Evolutionary conservation across 1,140 invertebrate genomes (phyloP), one percentile per base, ranked within the genome.

Genomic region (Anastatus disparis): DNA sequence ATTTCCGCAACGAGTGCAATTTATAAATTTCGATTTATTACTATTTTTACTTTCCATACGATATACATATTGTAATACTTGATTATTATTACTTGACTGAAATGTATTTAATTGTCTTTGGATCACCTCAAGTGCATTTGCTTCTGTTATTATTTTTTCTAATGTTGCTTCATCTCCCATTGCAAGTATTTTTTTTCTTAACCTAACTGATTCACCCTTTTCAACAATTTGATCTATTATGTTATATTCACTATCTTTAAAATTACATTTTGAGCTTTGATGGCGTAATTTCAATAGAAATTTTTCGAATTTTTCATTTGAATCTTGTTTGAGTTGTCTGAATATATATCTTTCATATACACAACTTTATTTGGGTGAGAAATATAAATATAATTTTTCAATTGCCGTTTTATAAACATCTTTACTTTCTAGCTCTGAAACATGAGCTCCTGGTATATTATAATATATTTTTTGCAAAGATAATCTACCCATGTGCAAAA

Each of bases 121-220:
- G 12, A 46, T 62, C 13, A 38, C 31, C 35, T 71, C 69, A 26
- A 42, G 27, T 3, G 53, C 26, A 7, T 56, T 48, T 13, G 38
- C 52, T 10, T 64, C 44, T 27, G 64, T 50, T 26, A 71, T 24
- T 8, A 64, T 52, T 35, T 71, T 35, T n/a, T 64, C n/a, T n/a
- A 64, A 31, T 7, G 61, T 62, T n/a, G n/a, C n/a, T n/a, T n/a
- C n/a, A n/a, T 74, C 71, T 10, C 74, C 75, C 20, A 74, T 67
- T 26, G 70, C 66, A 20, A 77, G 24, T 40, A 73, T 66, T 63
- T 71, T 74, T 22, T 75, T 74, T 52, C 75, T 59, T 10, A 78
- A 50, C 2, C 77, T 72, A 3, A 20, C 17, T 24, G 71, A 70
- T 9, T 27, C 46, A 58, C 73, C 77, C 55, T 65, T 72, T 42